These are phyloP conservation scores for Neopipo cinnamomea DNA, from an alignment of 2,113 vertebrate genomes.

Conservation along the genomic window DNA sequence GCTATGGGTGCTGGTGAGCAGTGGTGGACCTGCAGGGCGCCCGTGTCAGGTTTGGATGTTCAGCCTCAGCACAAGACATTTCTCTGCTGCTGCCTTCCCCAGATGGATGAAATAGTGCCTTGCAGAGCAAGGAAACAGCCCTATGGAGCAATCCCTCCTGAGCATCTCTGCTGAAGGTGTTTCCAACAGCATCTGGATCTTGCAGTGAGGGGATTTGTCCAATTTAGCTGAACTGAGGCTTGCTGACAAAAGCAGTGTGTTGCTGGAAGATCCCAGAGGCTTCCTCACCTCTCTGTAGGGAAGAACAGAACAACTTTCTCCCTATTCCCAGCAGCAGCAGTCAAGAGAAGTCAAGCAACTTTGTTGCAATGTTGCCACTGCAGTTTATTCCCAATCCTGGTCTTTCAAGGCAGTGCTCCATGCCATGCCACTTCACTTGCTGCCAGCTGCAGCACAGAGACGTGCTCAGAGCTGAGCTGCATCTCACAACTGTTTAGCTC, in stretches of 20 bases:
- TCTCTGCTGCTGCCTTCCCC: neutral
- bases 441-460: accelerated
- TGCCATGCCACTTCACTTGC: accelerated
- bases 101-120: neutral
- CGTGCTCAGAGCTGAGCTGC: neutral
- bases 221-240: neutral
- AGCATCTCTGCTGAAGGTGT: neutral
- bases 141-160: neutral
- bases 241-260: neutral
- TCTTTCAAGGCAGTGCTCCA: neutral
- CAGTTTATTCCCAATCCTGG: neutral
- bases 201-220: neutral
- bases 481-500: neutral
- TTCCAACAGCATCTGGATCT: neutral
- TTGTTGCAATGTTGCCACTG: neutral
- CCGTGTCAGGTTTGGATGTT: neutral
- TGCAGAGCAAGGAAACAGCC: neutral
- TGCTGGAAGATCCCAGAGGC: neutral
- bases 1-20: neutral
- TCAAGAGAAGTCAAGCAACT: neutral
- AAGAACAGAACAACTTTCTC: neutral
- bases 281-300: neutral
- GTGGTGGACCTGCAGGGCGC: neutral
- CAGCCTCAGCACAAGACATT: neutral
- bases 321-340: accelerated